A percentile compares a stretch with the other conserved stretches of the same genome.
Conservation (phyloP, 2,113 vertebrate genomes). For the Lophochroa leadbeateri region DNA sequence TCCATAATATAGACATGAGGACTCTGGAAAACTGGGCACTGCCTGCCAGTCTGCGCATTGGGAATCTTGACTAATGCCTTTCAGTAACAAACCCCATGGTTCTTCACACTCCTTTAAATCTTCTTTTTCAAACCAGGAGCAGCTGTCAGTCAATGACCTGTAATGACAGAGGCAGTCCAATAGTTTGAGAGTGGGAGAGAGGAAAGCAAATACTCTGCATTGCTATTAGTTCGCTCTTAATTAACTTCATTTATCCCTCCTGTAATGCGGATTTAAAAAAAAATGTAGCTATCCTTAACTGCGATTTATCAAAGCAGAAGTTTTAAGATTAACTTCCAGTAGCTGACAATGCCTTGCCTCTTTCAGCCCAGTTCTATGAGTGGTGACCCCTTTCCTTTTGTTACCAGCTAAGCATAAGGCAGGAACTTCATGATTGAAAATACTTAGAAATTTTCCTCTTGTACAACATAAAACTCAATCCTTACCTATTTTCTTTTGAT, state of each 20-base stretch:
- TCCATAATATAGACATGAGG: too few species aligned
- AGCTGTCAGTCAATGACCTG: not conserved
- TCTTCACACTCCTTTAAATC: slow-evolving; percentile 65
- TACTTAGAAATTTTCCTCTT: not conserved
- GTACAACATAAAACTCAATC: not conserved
- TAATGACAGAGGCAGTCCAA: not conserved
- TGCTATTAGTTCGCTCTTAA: not conserved
- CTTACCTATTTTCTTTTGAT: not conserved
- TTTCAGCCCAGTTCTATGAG: not conserved
- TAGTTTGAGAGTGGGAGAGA: not conserved
- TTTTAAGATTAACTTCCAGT: not conserved
- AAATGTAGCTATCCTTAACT: not conserved
- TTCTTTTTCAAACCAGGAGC: slow-evolving; percentile 70
- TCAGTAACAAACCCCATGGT: slow-evolving; percentile 75
- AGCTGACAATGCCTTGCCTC: not conserved
- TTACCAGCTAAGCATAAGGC: not conserved
- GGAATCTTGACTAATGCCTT: slow-evolving; percentile 40
- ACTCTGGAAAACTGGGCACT: slow-evolving; percentile 74
- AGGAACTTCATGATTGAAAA: not conserved
- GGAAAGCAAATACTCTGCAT: not conserved
- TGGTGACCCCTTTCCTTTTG: not conserved
- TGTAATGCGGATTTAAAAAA: not conserved
- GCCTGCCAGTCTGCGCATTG: slow-evolving; percentile 27
- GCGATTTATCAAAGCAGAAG: not conserved
- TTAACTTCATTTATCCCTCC: not conserved